These are phyloP conservation scores for Microcaecilia unicolor DNA, from an alignment of 2,797 vertebrate species.

Conservation along the genomic window DNA sequence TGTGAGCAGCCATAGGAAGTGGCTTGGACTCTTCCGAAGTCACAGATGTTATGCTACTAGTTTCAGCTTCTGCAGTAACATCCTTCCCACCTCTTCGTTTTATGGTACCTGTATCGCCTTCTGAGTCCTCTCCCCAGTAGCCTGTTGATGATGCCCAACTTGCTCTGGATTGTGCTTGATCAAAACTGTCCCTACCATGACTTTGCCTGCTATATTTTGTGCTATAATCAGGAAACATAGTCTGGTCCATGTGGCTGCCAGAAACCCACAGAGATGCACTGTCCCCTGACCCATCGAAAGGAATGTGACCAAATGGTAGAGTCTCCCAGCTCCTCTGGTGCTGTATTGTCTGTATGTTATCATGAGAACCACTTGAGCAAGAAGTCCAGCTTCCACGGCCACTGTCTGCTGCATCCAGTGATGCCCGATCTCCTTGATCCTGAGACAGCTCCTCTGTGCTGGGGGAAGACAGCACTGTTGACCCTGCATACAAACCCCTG, in stretches of 20 bases:
- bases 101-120: constrained; percentile 94
- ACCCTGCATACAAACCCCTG: constrained; percentile 76
- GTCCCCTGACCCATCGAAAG: constrained; percentile 59
- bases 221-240: constrained; percentile 65
- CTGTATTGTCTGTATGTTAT: constrained; percentile 96
- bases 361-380: constrained; percentile 93
- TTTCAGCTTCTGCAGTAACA: constrained; percentile 78
- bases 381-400: constrained; percentile 98
- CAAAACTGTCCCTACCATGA: constrained; percentile 58
- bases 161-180: constrained; percentile 78
- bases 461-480: constrained; percentile 85
- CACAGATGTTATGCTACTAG: constrained; percentile 74
- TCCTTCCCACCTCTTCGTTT: constrained; percentile 94
- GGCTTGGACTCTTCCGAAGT: constrained; percentile 81
- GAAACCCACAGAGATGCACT: constrained; percentile 55
- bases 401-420: constrained; percentile 91
- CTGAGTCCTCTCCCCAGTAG: constrained; percentile 95
- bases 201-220: constrained; percentile 56
- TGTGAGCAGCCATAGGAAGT: constrained; percentile 63
- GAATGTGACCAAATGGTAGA: constrained; percentile 68
- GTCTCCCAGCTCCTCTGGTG: constrained; percentile 96
- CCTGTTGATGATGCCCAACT: constrained; percentile 90
- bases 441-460: constrained; percentile 93
- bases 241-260: constrained; percentile 54
- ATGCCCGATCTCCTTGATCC: constrained; percentile 91